Evolutionary conservation across 2,113 vertebrate genomes (phyloP).

Genomic region (Megalops atlanticus): DNA sequence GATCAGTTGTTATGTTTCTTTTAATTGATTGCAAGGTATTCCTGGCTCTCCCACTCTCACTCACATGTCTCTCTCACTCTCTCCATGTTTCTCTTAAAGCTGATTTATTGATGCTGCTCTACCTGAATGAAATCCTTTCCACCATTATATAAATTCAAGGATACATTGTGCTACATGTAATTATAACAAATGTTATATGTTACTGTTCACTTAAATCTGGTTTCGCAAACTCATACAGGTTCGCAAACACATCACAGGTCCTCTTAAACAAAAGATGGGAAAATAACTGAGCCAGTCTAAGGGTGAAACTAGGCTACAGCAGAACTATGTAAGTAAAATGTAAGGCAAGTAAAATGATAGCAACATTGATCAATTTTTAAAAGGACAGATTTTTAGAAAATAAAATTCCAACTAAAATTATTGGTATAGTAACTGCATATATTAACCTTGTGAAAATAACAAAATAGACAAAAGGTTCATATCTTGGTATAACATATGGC

Average conservation of each 20-base stretch:
- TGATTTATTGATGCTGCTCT: conserved; percentile 60
- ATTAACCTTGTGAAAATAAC: too few species aligned
- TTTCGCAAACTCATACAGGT: background rate
- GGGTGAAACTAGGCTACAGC: background rate
- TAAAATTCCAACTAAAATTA: background rate
- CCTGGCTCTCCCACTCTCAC: conserved; percentile 31
- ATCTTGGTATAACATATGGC: too few species aligned
- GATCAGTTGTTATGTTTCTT: conserved; percentile 52
- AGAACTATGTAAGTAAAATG: conserved; percentile 2
- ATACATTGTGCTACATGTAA: conserved; percentile 44
- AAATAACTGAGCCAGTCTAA: background rate
- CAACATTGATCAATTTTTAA: background rate
- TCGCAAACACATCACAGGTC: background rate
- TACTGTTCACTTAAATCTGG: conserved; percentile 33
- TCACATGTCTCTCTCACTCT: conserved; percentile 19
- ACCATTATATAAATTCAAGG: conserved; percentile 58
- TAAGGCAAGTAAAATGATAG: too few species aligned
- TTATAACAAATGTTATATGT: conserved; percentile 41
- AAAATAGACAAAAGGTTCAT: too few species aligned
- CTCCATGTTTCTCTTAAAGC: conserved; percentile 36
- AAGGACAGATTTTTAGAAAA: background rate
- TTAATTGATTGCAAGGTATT: conserved; percentile 60
- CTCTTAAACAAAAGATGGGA: background rate
- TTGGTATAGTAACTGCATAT: too few species aligned
- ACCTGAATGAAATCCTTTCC: conserved; percentile 49